phyloP scores from a whole-genome alignment of 1,140 invertebrate species.

The Meteorus sp. region DNA sequence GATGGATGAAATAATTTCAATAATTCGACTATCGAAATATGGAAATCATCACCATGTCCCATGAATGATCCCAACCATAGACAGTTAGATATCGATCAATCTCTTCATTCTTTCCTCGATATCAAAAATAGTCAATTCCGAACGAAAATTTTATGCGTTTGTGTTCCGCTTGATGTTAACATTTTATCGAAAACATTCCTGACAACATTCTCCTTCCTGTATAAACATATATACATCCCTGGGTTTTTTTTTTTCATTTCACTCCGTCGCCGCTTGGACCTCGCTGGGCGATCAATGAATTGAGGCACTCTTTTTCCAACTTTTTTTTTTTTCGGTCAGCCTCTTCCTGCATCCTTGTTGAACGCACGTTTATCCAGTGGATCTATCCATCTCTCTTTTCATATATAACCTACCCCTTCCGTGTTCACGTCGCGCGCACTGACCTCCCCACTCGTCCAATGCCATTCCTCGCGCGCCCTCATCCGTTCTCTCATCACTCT shows the following conservation, averaged over 20 bases:
- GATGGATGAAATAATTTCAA: too few species aligned
- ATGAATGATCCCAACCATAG: too few species aligned
- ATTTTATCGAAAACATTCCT: too few species aligned
- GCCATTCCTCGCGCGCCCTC: slow-evolving; percentile 32
- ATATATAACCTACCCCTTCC: slow-evolving; percentile 35
- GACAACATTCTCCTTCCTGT: too few species aligned
- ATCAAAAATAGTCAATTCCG: too few species aligned
- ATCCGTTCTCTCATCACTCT: slow-evolving; percentile 19
- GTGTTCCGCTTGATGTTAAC: too few species aligned
- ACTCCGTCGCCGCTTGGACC: slow-evolving; percentile 51
- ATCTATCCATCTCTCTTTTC: slow-evolving; percentile 34
- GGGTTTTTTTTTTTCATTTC: slow-evolving; percentile 48
- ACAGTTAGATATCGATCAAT: too few species aligned
- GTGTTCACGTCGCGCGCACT: slow-evolving; percentile 35
- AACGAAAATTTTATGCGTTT: too few species aligned
- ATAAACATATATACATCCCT: background rate
- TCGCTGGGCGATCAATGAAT: slow-evolving; percentile 59
- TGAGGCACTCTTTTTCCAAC: slow-evolving; percentile 56
- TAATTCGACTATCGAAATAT: too few species aligned
- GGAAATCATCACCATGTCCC: too few species aligned
- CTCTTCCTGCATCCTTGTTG: slow-evolving; percentile 42
- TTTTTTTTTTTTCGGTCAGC: slow-evolving; percentile 55
- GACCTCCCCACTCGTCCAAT: slow-evolving; percentile 34
- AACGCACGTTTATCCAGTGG: slow-evolving; percentile 28
- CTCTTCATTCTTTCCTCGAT: too few species aligned